phyloP scores from a whole-genome alignment of 2,797 vertebrate genomes.

The Rallus crepitans region DNA sequence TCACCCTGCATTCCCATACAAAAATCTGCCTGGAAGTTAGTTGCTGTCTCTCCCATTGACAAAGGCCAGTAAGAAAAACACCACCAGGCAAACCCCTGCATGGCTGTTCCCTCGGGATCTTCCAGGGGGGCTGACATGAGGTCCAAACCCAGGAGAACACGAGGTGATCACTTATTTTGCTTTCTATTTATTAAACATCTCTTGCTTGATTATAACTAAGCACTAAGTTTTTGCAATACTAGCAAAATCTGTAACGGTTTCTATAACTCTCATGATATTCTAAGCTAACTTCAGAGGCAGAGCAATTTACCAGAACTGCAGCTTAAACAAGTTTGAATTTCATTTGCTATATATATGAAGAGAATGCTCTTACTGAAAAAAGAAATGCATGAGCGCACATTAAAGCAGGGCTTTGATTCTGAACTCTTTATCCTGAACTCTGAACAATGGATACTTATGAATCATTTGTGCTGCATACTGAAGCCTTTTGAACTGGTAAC shows the following conservation, averaged over 20 bases:
- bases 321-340: slow-evolving; percentile 76
- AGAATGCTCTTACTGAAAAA: slow-evolving; percentile 75
- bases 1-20: background rate
- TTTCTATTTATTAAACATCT: slow-evolving; percentile 66
- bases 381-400: slow-evolving; percentile 74
- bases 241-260: slow-evolving; percentile 67
- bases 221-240: slow-evolving; percentile 65
- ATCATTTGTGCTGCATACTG: slow-evolving; percentile 78
- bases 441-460: slow-evolving; percentile 81
- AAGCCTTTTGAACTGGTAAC: slow-evolving; percentile 80
- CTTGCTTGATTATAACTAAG: slow-evolving; percentile 71
- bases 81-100: background rate
- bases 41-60: background rate
- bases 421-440: slow-evolving; percentile 79
- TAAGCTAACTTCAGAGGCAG: slow-evolving; percentile 73
- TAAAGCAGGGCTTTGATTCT: slow-evolving; percentile 78
- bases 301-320: slow-evolving; percentile 75
- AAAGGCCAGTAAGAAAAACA: background rate
- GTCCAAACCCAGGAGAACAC: slow-evolving; percentile 34
- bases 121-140: background rate
- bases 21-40: background rate
- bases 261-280: slow-evolving; percentile 69
- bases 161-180: slow-evolving; percentile 52
- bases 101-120: slow-evolving; percentile 14
- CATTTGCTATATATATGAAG: slow-evolving; percentile 75